phyloP scores from a whole-genome alignment of 92 coral and sea anemone species.

The Epizoanthus stellaris region DNA sequence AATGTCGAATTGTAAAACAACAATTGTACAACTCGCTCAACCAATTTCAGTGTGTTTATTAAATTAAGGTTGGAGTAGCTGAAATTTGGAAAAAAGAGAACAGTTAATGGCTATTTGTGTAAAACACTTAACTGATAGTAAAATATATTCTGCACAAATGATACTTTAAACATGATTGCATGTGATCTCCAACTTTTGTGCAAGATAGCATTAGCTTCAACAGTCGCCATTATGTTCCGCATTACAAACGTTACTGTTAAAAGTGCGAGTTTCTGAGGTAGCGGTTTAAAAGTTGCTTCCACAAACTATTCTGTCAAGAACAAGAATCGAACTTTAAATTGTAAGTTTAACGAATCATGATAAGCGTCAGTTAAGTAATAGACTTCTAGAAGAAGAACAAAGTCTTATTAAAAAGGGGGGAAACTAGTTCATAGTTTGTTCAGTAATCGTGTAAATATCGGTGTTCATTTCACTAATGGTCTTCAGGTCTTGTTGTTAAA shows the following conservation, averaged over 20 bases:
- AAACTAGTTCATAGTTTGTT: neutral
- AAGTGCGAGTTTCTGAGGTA: too few species aligned
- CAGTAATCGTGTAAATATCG: conserved; percentile 18
- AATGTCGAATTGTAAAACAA: neutral
- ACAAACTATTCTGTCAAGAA: too few species aligned
- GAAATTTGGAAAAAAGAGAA: neutral
- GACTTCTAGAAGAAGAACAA: neutral
- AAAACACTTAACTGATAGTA: neutral
- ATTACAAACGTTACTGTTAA: too few species aligned
- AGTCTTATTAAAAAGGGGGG: neutral
- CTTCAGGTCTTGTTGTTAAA: conserved; percentile 7
- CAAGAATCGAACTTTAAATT: too few species aligned
- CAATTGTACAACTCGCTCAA: neutral
- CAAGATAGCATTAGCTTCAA: too few species aligned
- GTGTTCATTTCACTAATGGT: neutral
- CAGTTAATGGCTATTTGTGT: neutral
- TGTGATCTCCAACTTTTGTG: too few species aligned
- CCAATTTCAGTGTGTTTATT: conserved; percentile 1
- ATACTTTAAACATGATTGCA: too few species aligned
- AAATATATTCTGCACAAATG: too few species aligned
- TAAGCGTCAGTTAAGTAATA: neutral
- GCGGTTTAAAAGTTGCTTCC: too few species aligned
- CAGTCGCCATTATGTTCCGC: too few species aligned
- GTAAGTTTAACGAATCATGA: neutral
- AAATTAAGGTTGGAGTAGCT: conserved; percentile 20